A percentile compares a stretch with the other conserved stretches of the same genome.
Evolutionary conservation across 2,888 invertebrate genomes (phyloP).

Genomic region (Pogonocherus hispidulus): DNA sequence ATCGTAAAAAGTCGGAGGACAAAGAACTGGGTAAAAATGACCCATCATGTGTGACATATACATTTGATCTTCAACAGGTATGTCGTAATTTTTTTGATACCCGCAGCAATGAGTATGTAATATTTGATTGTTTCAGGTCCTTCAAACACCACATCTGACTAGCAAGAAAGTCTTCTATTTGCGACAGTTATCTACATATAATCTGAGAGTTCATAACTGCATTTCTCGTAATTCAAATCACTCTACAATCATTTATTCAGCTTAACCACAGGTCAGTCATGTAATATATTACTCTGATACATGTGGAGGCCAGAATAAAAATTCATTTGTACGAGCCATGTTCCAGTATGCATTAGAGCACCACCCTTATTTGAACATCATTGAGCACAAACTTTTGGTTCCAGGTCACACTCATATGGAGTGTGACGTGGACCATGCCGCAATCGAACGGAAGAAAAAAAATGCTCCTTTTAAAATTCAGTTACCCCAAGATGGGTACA

Average conservation of each 20-base stretch:
- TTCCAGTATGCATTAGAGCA: not conserved
- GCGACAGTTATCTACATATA: conserved; percentile 37
- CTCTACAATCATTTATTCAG: too few relatives aligned
- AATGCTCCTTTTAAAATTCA: not conserved
- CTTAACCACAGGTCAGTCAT: too few relatives aligned
- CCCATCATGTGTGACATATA: not conserved
- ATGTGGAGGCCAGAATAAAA: not conserved
- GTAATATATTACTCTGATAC: not conserved
- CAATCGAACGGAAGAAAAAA: conserved; percentile 9
- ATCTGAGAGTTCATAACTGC: conserved; percentile 37
- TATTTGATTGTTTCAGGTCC: not conserved
- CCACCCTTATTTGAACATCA: not conserved
- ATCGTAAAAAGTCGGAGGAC: not conserved
- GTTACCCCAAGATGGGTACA: not conserved
- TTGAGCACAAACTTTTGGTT: conserved; percentile 32
- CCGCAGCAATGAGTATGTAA: not conserved
- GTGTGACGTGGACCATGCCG: conserved; percentile 30
- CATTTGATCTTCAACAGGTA: not conserved
- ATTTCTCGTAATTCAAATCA: conserved; percentile 26
- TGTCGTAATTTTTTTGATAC: not conserved
- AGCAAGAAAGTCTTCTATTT: conserved; percentile 27
- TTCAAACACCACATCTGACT: not conserved
- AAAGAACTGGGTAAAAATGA: not conserved
- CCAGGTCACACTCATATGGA: conserved; percentile 36
- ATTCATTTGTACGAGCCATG: not conserved